Base-by-base conservation (phyloP, 2,888 invertebrate genomes). In the Blastobasis adustella region DNA sequence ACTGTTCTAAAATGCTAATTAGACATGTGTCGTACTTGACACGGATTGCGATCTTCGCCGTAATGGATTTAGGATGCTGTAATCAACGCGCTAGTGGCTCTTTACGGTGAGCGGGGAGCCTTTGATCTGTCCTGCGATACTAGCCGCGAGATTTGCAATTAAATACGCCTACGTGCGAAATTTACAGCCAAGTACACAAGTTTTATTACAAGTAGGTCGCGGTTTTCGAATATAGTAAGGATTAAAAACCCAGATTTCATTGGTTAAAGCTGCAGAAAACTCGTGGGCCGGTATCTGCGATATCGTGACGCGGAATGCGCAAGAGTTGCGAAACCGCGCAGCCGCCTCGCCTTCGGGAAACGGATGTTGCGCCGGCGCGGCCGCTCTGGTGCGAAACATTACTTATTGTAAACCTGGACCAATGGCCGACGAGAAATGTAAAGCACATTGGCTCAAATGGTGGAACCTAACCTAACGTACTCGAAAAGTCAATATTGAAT, bases 341-440 rank as follows among this genome's bases (percentile, higher is more conserved):
- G 57, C 59, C 65, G 57, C 57, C 58, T 66, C 59, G 69, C 69
- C 70, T 73, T 73, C 68, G 68, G 76, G 75, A 79, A 79, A 75
- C 78, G 79, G 82, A 82, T 77, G 69, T 70, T 62, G 62, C 59
- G 60, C 62, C 63, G 23, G 23, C 23, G 23, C 23, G 23, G 23
- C 23, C 23, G 23, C 23, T 23, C 23, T 23, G 23, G 23, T 23
- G 23, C 23, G 23, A 23, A 23, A 23, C 23, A 23, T 23, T 1
- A 23, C 23, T 23, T 23, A 23, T 23, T 23, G 23, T 23, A 3
- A 23, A 23, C 23, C 23, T 23, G 23, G 23, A 23, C 23, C 23
- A 23, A 23, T 23, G 3, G 23, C 23, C 23, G 23, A 3, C 23
- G 23, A 23, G 23, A 23, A 23, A 23, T 23, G 23, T 23, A 23